Base-by-base conservation (phyloP, 2,113 vertebrate species). In the Charina bottae region DNA sequence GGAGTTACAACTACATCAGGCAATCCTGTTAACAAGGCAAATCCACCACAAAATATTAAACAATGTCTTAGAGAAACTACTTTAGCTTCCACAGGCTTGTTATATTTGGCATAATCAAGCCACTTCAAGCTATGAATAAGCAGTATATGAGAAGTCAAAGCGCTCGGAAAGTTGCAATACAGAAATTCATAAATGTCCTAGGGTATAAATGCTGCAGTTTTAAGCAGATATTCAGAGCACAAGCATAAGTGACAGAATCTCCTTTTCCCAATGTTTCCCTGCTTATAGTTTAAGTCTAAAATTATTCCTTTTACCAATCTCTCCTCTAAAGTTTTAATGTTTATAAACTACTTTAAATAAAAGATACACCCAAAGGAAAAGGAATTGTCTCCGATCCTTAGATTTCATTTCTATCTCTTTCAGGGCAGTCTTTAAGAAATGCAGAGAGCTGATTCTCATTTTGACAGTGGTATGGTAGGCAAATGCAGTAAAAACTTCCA, bases 231-330 rank as follows among this genome's bases (percentile, higher is more conserved):
- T 93, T 96, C 64, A 85, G 95, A 96, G 91, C 93, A 94, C 89
- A 97, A 97, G 97, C 93, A 96, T 90, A 97, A 97, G 96, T 88
- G 96, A 93, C 62, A 96, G 97, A 97, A 97, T 97, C 95, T 95
- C 28, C 91, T 96, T 97, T 94, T 95, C 96, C 92, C 93, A 96
- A 96, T 87, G 95, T 91, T 89, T 92, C 37, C 90, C 89, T 94
- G 92, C 93, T 92, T 94, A 88, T 96, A 96, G 90, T 55, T 90
- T 95, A 97, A 97, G 95, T 94, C 94, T 95, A 95, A 97, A 97
- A 97, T 97, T 95, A 97, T 95, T 95, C 94, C 46, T 95, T 91
- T 94, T 95, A 56, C 88, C 97, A 98, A 97, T 97, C 95, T 93
- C 89, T 88, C 88, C 91, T 23, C 37, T 37, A 15, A 89, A 92